phyloP scores from a whole-genome alignment of 2,797 vertebrate genomes.

The Aselliscus stoliczkanus region DNA sequence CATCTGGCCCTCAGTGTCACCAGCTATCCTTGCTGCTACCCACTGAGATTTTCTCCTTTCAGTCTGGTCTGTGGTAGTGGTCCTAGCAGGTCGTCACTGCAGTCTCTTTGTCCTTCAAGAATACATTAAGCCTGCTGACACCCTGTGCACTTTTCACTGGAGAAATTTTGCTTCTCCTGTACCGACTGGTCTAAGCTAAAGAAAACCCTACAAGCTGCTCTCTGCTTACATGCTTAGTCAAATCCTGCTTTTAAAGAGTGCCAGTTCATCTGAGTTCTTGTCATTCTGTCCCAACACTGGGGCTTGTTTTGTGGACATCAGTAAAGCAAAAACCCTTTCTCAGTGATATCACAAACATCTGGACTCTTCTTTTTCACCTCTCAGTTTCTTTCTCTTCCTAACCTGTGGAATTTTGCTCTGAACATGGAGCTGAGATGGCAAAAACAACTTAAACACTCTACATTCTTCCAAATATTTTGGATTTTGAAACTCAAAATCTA shows the following conservation, averaged over 20 bases:
- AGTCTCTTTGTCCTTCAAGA: conserved; percentile 48
- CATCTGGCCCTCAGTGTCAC: conserved; percentile 53
- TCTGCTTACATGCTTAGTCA: not conserved
- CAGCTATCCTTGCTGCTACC: not conserved
- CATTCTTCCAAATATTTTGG: not conserved
- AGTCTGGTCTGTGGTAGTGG: conserved; percentile 45
- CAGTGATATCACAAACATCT: not conserved
- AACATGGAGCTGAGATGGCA: not conserved
- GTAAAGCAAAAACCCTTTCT: not conserved
- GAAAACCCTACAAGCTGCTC: not conserved
- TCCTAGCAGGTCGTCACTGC: conserved; percentile 29
- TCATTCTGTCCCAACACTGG: not conserved
- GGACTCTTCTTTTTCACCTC: not conserved
- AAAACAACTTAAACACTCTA: not conserved
- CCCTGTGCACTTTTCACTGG: not conserved
- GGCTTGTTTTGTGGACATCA: not conserved
- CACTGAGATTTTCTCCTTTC: conserved; percentile 10
- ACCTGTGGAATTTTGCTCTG: not conserved
- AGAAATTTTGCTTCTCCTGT: not conserved
- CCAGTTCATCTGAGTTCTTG: not conserved
- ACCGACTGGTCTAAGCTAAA: not conserved
- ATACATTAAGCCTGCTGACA: not conserved
- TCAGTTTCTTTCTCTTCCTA: not conserved
- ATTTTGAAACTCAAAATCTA: not conserved
- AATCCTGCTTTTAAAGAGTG: not conserved